Conservation (phyloP, 2,888 invertebrate genomes). For the Enchytraeus crypticus region DNA sequence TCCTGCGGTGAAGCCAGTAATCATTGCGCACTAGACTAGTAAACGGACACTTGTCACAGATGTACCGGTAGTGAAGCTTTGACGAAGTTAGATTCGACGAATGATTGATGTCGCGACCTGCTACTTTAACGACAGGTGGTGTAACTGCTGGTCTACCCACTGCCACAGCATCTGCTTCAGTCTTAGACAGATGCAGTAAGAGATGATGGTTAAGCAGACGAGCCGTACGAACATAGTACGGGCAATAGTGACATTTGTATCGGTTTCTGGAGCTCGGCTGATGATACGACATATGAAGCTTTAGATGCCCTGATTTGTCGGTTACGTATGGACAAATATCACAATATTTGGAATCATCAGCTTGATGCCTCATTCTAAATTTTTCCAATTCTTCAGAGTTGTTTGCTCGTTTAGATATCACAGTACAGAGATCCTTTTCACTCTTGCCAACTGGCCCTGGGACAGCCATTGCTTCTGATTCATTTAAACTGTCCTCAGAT, state of each 20-base stretch:
- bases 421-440: too few relatives aligned
- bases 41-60: constrained; percentile 72
- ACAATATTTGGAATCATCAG: constrained; percentile 3
- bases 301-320: constrained; percentile 36
- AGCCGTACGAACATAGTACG: constrained; percentile 61
- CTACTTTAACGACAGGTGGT: too few relatives aligned
- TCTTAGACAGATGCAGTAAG: constrained; percentile 52
- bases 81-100: background rate
- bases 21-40: constrained; percentile 77
- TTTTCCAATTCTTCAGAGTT: background rate
- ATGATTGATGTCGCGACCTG: too few relatives aligned
- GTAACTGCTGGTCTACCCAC: background rate
- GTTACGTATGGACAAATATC: constrained; percentile 56
- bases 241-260: constrained; percentile 72
- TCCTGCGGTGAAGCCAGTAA: constrained; percentile 75
- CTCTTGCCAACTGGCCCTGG: too few relatives aligned
- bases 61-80: constrained; percentile 50
- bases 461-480: background rate
- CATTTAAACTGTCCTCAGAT: too few relatives aligned
- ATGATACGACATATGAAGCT: constrained; percentile 61
- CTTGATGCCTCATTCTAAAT: background rate
- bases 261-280: constrained; percentile 59
- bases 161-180: background rate
- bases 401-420: background rate
- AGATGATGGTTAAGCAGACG: constrained; percentile 59